Evolutionary conservation across 1,140 invertebrate genomes (phyloP), one percentile per base, ranked within the genome.

Genomic region (Trichomalopsis sarcophagae): DNA sequence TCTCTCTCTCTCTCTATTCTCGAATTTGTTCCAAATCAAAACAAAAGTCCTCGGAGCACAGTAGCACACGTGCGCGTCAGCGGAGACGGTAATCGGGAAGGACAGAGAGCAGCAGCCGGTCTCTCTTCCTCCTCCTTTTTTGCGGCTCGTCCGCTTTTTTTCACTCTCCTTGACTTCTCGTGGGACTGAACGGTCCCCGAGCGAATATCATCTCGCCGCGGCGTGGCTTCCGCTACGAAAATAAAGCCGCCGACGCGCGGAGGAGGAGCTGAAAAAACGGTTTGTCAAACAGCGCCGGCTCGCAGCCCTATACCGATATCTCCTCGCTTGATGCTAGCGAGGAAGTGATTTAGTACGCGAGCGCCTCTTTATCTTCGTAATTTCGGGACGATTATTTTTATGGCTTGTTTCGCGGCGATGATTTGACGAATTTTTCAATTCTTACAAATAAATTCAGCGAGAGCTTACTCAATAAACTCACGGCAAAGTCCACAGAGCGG

Each of bases 171-270:
- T 47, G 27, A 73, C 27, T 75, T 71, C 82, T 77, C 55, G 30
- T 74, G 77, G 76, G 77, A 80, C 83, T 66, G 66, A 10, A 23
- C 71, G 17, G 75, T 75, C 75, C 62, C 62, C 68, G 40, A 50
- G 82, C 62, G 75, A 78, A 84, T 79, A 84, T 84, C 82, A n/a
- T 68, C 76, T 71, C 55, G 50, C 27, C 2, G 27, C 14, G 17
- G 47, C 1, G 17, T 79, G 30, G 76, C 69, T 84, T 84, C 83
- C 83, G 83, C 83, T 84, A 84, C 83, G 83, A 84, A 84, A 84
- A 84, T 84, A 84, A 84, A 80, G 76, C 68, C 76, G 68, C 66
- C 40, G 47, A 66, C 21, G 71, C 81, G 13, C 2, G 79, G 66
- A 47, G 66, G 2, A 11, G 23, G 62, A 33, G 6, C 1, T 69